Base-by-base conservation (phyloP, 2,797 vertebrate species). In the Paedocypris micromegethes region DNA sequence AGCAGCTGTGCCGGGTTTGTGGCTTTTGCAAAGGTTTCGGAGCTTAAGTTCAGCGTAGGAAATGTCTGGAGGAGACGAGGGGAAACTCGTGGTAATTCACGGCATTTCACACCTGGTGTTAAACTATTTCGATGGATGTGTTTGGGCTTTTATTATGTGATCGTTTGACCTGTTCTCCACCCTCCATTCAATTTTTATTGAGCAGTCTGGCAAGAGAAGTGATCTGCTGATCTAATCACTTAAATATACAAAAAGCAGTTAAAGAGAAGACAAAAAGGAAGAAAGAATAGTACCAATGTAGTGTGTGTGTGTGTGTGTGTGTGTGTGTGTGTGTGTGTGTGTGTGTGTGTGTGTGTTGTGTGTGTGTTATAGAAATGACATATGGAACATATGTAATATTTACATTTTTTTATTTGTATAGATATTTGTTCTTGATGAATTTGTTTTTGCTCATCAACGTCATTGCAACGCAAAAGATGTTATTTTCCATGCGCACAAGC, bases 71-170 rank as follows among this genome's bases (percentile, higher is more conserved):
- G 42, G 41, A 43, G 51, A 46, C 37, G 44, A 43, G 9, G 9
- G 38, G n/a, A 50, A 47, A 39, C 44, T 64, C 37, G 41, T 6
- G 7, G 48, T 44, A 39, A 64, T 41, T 5, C 2, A 0, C 40
- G 7, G 49, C 61, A 41, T 23, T 51, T 51, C 44, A 9, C 61
- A 58, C 49, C 23, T 54, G 59, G 54, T 53, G 62, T 68, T 74
- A 51, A 66, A 72, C 41, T 66, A 52, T 58, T 52, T 57, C 45
- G 58, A 74, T 59, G 65, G 58, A 42, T 53, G 55, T 2, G 4
- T 70, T 70, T 63, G 69, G 59, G 66, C 60, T 62, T 78, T 76
- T 72, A 76, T 66, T 72, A 40, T 48, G 51, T 37, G 57, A 52
- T 57, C 60, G 39, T 40, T 58, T 72, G 47, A 56, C 61, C 47